Base-by-base conservation (phyloP, 2,888 invertebrate genomes). In the Lydus trimaculatus region DNA sequence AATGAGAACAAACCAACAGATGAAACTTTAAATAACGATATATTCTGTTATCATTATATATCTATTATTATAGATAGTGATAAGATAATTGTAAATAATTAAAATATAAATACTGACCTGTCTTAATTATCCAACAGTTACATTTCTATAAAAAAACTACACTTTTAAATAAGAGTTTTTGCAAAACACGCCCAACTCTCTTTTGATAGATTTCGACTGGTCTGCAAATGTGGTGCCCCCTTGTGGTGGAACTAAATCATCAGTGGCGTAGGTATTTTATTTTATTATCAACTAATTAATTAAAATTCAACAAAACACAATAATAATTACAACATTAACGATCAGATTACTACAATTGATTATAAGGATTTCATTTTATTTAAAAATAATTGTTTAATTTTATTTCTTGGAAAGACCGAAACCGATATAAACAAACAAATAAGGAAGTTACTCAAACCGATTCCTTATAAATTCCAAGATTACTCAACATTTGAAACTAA, bases 161-260 rank as follows among this genome's bases (percentile, higher is more conserved):
- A 82, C 80, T 80, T 79, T 81, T 80, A 79, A 72, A 75, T 77
- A 75, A 72, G 75, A 78, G 11, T 74, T 74, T 77, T 78, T 78
- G 77, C 75, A 76, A 78, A 76, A 84, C 84, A 84, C 84, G 84
- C 84, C 84, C 84, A 84, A 79, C 80, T 80, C 79, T 80, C 81
- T 80, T 36, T 79, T 76, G 77, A 70, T 70, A 67, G 70, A 80
- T 78, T 81, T 78, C 78, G 78, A 81, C 83, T 83, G 80, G 78
- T 75, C 70, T 66, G 48, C 71, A 70, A 62, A 65, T 66, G 72
- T 77, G 74, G 75, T 77, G 78, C 75, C 73, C 71, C 77, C 80
- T 79, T 65, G 66, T 75, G 77, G 67, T 65, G 33, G 36, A 64
- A 63, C 63, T 64, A 36, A 36, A 11, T 15, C 52, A 63, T 66